Percentiles rank a stretch among this genome's conserved stretches.
phyloP scores from a whole-genome alignment of 2,797 vertebrate species.

The Brachyalestes nurse region DNA sequence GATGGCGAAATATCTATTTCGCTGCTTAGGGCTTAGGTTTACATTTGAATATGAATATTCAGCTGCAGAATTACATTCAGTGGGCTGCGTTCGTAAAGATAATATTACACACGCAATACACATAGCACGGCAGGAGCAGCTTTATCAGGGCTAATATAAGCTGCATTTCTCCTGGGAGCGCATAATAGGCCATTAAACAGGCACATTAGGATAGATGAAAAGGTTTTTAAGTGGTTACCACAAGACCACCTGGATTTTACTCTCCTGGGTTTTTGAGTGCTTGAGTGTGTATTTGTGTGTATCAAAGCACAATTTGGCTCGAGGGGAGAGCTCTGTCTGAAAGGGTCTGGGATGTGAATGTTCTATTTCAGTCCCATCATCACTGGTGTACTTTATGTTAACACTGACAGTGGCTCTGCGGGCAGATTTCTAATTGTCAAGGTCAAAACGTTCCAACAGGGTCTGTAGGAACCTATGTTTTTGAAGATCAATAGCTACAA shows the following conservation, averaged over 20 bases:
- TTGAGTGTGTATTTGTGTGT: slow-evolving; percentile 15
- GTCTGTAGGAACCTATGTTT: too few relatives aligned
- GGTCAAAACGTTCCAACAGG: too few relatives aligned
- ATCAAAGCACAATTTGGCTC: slow-evolving; percentile 10
- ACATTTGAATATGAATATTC: background rate
- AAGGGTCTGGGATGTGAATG: slow-evolving; percentile 27
- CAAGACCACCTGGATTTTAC: slow-evolving; percentile 78
- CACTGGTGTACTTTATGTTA: too few relatives aligned
- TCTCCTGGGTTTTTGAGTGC: slow-evolving; percentile 54
- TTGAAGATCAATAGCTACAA: too few relatives aligned
- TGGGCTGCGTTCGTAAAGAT: background rate
- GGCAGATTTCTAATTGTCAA: too few relatives aligned
- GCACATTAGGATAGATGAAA: slow-evolving; percentile 83
- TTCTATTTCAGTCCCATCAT: slow-evolving; percentile 26
- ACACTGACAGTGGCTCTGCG: too few relatives aligned
- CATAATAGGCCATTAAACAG: slow-evolving; percentile 86
- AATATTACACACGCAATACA: slow-evolving; percentile 38
- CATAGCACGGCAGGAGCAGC: slow-evolving; percentile 33
- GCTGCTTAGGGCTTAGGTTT: background rate
- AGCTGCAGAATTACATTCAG: background rate
- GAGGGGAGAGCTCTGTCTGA: slow-evolving; percentile 14
- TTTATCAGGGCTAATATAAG: slow-evolving; percentile 69
- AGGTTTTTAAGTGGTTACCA: slow-evolving; percentile 82
- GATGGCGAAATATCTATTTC: background rate
- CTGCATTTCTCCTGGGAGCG: slow-evolving; percentile 74